Percentiles rank a stretch among this genome's conserved stretches.
Conservation (phyloP, 2,113 vertebrate species). For the Erythrolamprus reginae region DNA sequence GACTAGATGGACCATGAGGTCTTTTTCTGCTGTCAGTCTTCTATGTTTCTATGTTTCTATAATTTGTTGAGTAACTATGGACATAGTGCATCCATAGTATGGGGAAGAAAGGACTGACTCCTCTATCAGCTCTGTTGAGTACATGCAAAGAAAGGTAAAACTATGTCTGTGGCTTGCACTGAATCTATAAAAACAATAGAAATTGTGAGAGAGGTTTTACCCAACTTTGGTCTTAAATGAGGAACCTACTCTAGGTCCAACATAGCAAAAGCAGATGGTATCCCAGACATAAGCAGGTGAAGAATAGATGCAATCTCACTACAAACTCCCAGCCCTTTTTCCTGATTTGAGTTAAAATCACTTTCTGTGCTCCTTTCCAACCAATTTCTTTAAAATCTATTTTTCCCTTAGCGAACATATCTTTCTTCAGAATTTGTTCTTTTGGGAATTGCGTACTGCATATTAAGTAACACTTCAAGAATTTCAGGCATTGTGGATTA, state of each 20-base stretch:
- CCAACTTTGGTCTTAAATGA: constrained; percentile 22
- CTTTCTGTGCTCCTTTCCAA: constrained; percentile 42
- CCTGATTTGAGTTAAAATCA: constrained; percentile 48
- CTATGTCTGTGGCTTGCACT: constrained; percentile 29
- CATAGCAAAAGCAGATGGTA: constrained; percentile 31
- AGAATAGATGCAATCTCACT: background rate
- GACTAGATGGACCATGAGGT: too few species aligned
- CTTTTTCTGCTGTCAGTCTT: too few species aligned
- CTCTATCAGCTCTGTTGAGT: constrained; percentile 23
- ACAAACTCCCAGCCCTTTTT: constrained; percentile 25
- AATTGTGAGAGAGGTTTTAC: constrained; percentile 29
- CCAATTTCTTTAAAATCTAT: constrained; percentile 31
- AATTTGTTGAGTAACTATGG: constrained; percentile 22
- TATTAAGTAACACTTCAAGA: constrained; percentile 57
- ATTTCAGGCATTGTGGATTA: constrained; percentile 61
- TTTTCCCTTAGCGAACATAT: constrained; percentile 52
- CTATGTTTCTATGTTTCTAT: too few species aligned
- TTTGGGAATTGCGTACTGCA: constrained; percentile 50
- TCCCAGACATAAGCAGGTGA: background rate
- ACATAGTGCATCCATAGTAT: constrained; percentile 14
- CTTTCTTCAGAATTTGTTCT: constrained; percentile 62
- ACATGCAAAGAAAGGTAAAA: constrained; percentile 40
- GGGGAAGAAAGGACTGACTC: constrained; percentile 13
- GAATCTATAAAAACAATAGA: constrained; percentile 47
- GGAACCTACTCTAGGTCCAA: constrained; percentile 11